Base-by-base conservation (phyloP, 2,888 invertebrate genomes). In the Tetropium fuscum region DNA sequence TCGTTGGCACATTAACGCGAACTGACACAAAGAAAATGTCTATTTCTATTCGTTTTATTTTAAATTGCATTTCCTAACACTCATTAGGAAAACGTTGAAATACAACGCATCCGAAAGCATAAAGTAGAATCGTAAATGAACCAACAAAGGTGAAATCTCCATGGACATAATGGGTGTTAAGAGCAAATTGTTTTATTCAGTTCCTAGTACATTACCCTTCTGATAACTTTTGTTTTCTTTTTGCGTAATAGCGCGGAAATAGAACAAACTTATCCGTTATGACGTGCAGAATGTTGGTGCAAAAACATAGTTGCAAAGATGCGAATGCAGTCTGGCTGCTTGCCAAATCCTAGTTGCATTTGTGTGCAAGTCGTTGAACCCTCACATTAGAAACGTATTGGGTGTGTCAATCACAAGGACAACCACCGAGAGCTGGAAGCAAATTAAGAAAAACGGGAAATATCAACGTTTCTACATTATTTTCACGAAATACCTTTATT, bases 291-390 rank as follows among this genome's bases (percentile, higher is more conserved):
- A 48, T 20, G 22, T 38, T 30, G 15, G 19, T 34, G 36, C 20
- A 34, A 38, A 48, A 48, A 48, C 48, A 32, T 22, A 19, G 34
- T 22, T 36, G 22, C 38, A n/a, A 13, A n/a, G 36, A 48, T 48
- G 34, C 47, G 18, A 32, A 19, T 47, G 48, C 48, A 48, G n/a
- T n/a, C 48, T 48, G 48, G 48, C 36, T 16, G 15, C n/a, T 48
- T 36, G 48, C 48, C 48, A 48, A 48, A 48, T 48, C 48, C 36
- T 38, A 7, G 36, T 13, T 48, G 48, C 48, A 48, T 48, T 48
- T 16, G 8, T 36, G 30, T 27, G 25, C 4, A 11, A 48, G 48
- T 48, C 48, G 36, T 22, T 48, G 48, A 48, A 48, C 48, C 25
- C 38, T 20, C 20, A 16, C 11, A n/a, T 48, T 48, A 48, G 48